phyloP scores from a whole-genome alignment of 2,113 vertebrate species.

The Osmerus mordax region DNA sequence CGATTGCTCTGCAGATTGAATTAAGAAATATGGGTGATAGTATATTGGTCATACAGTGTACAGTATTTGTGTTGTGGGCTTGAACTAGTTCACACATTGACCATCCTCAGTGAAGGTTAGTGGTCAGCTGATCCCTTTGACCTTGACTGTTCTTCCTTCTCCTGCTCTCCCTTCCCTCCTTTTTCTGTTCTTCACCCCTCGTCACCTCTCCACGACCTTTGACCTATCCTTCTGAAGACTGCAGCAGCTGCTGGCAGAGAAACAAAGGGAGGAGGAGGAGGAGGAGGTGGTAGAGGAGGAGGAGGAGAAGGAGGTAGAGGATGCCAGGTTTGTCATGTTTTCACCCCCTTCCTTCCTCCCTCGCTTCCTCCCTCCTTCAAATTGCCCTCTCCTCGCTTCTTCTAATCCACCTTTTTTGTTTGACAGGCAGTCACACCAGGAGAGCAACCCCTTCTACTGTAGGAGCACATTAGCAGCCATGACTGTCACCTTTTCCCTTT shows the following conservation, averaged over 20 bases:
- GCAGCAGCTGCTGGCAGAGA: constrained; percentile 93
- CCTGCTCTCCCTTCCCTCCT: constrained; percentile 40
- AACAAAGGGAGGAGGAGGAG: constrained; percentile 83
- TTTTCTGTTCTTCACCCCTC: constrained; percentile 56
- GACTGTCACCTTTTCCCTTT: neutral
- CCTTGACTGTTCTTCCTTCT: constrained; percentile 48
- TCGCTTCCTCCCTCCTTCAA: constrained; percentile 68
- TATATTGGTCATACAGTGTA: no score
- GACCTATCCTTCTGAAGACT: constrained; percentile 83
- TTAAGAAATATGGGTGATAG: no score
- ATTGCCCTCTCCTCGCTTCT: constrained; percentile 30
- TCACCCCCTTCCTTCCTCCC: constrained; percentile 47
- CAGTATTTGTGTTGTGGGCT: no score
- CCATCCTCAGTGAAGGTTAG: constrained; percentile 15
- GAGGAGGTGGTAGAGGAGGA: constrained; percentile 60
- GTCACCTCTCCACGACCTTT: constrained; percentile 74
- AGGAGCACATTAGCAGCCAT: constrained; percentile 11
- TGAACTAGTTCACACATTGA: no score
- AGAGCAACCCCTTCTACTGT: constrained; percentile 29
- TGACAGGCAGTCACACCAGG: constrained; percentile 63
- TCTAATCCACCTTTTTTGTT: constrained; percentile 68
- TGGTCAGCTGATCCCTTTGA: constrained; percentile 8
- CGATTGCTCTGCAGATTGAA: no score
- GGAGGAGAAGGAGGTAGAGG: constrained; percentile 65
- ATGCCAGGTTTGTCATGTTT: constrained; percentile 71